Percentiles rank a stretch among this genome's conserved stretches.
These are phyloP conservation scores for Slavum lentiscoides DNA, from an alignment of 2,888 invertebrate species.

Conservation along the genomic window DNA sequence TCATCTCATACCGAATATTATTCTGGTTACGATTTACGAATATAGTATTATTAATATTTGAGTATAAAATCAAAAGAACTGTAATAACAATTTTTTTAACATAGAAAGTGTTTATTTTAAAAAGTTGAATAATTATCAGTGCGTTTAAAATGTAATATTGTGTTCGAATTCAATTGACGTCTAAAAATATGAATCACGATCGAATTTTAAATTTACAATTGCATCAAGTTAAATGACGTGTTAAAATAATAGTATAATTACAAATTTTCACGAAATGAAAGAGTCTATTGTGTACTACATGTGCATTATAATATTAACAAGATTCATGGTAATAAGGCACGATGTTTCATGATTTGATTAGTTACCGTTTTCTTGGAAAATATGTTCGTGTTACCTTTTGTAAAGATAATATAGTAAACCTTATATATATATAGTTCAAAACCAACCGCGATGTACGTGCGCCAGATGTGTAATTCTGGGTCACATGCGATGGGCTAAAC, in stretches of 20 bases:
- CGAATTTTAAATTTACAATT: neutral
- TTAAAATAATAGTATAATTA: neutral
- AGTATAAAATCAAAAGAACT: too few relatives aligned
- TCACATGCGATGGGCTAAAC: slow-evolving; percentile 23
- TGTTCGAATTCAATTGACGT: neutral
- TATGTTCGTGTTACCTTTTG: slow-evolving; percentile 7
- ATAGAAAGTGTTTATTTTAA: too few relatives aligned
- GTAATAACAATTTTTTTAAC: too few relatives aligned
- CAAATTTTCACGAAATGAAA: neutral
- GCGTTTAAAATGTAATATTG: neutral
- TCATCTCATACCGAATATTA: too few relatives aligned
- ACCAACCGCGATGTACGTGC: slow-evolving; percentile 10
- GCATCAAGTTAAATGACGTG: neutral
- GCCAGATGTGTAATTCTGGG: slow-evolving; percentile 30
- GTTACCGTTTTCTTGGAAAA: slow-evolving; percentile 8
- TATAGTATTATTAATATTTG: too few relatives aligned
- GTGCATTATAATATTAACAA: neutral
- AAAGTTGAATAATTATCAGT: too few relatives aligned
- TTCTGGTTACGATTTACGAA: too few relatives aligned
- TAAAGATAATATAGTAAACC: slow-evolving; percentile 10
- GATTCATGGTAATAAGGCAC: neutral
- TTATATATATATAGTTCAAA: neutral
- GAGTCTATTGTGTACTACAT: neutral
- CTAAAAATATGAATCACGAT: neutral
- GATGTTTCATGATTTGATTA: neutral